Evolutionary conservation across 2,113 vertebrate genomes (phyloP), one percentile per base, ranked within the genome.

Genomic region (Pollimyrus isidori): DNA sequence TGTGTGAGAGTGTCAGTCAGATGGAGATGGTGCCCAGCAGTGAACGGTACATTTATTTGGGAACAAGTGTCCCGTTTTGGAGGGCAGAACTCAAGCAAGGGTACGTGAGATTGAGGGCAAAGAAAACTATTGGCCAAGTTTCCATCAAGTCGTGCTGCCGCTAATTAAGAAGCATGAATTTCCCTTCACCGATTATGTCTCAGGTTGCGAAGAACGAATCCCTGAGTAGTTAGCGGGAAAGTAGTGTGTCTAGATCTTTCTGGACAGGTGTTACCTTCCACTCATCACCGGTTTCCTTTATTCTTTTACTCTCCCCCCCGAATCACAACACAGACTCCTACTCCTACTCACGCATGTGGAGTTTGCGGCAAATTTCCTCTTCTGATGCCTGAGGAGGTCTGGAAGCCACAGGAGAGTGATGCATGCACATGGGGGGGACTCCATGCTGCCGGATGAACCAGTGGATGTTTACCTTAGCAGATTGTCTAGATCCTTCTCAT

Each of bases 351-450:
- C 10, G 62, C 62, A 11, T 65, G 10, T 87, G n/a, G 49, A 39
- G 42, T 39, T 87, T 58, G 35, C 35, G 9, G 48, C 69, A 35
- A 15, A 89, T 82, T 80, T 89, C 88, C 30, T 82, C 48, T 42
- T 56, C 49, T 23, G 73, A 52, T 21, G 17, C 49, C 7, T 84
- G 17, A 10, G 80, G 82, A 50, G 87, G 89, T 89, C 90, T 92
- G 90, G 93, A 94, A 93, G 50, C 49, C n/a, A 52, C 19, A 26
- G 76, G 82, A n/a, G 82, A 21, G 42, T 4, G 35, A 13, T 10
- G 7, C 45, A 42, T 23, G 39, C 88, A 90, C 92, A 90, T 91
- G 92, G 87, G 90, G 90, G 94, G 39, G 93, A 93, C 94, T 94
- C 93, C 95, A 95, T 95, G 93, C 93, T 48, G 39, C 45, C 23